Evolutionary conservation across 53 echinoderm and acorn worm genomes (phyloP), one percentile per base, ranked within the genome.

Genomic region (Paracentrotus lividus): DNA sequence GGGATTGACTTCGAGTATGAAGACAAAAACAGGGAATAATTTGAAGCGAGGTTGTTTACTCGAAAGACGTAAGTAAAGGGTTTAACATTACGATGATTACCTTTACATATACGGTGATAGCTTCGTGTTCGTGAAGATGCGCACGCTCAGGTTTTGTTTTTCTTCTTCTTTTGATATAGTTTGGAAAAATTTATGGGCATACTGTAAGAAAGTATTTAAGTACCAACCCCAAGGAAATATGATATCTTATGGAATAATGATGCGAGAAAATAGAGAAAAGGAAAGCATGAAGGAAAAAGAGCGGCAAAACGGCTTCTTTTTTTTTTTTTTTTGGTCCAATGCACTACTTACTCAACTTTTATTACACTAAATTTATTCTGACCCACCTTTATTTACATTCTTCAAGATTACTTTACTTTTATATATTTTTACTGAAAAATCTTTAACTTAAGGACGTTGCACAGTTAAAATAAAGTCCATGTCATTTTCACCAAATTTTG

Each of bases 41-140:
- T 5, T 6, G 81, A 44, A 47, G 3, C 26, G n/a, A 20, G 2
- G 38, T 78, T 47, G n/a, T 24, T 45, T 16, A 0, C 47, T 78
- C 81, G 24, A 78, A 45, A 24, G 81, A 78, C 29, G 3, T 3
- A 47, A 45, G 49, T 24, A 45, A n/a, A 47, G 20, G 72, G 36
- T 36, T 72, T 40, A 72, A 40, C 21, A 10, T 47, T n/a, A n/a
- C n/a, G n/a, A n/a, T n/a, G n/a, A 81, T 44, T 47, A 81, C 81
- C 76, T 76, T 44, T 47, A 81, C 81, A 38, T 76, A 42, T 76
- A 14, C 13, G 81, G 44, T n/a, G n/a, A n/a, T n/a, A n/a, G n/a
- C n/a, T n/a, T n/a, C n/a, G n/a, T n/a, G n/a, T n/a, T n/a, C n/a
- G n/a, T n/a, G n/a, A n/a, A n/a, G n/a, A n/a, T n/a, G n/a, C n/a